These are phyloP conservation scores for Carassius auratus DNA, from an alignment of 2,113 vertebrate genomes.

Conservation along the genomic window DNA sequence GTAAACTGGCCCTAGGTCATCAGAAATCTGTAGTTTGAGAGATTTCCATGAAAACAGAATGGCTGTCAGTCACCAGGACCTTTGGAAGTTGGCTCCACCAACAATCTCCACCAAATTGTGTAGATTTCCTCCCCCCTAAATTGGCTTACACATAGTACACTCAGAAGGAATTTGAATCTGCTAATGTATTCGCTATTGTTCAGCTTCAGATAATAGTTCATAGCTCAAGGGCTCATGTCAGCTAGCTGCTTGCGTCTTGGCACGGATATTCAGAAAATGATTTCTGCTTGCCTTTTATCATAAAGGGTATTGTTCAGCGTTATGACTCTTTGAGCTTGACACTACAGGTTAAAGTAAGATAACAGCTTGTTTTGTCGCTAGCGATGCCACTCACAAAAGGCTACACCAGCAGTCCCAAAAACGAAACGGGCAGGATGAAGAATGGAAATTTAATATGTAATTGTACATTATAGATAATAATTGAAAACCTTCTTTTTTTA, in stretches of 20 bases:
- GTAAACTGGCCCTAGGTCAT: neutral
- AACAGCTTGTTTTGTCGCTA: slow-evolving; percentile 24
- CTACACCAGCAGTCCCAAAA: slow-evolving; percentile 45
- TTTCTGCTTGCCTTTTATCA: slow-evolving; percentile 55
- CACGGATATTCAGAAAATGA: slow-evolving; percentile 38
- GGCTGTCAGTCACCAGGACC: neutral
- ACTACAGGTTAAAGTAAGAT: slow-evolving; percentile 49
- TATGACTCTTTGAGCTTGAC: slow-evolving; percentile 31
- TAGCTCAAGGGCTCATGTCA: slow-evolving; percentile 32
- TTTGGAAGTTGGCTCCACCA: neutral
- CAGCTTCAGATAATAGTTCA: slow-evolving; percentile 55
- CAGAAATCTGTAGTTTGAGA: neutral
- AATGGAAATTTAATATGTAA: slow-evolving; percentile 53
- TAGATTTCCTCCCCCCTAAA: neutral
- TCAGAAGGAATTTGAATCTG: neutral
- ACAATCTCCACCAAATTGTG: neutral
- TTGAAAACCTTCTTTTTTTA: slow-evolving; percentile 42
- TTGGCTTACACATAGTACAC: neutral
- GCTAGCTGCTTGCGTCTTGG: neutral
- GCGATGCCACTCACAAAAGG: neutral
- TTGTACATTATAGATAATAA: slow-evolving; percentile 59
- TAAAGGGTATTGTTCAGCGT: slow-evolving; percentile 42
- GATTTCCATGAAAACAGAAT: neutral
- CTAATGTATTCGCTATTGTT: slow-evolving; percentile 44
- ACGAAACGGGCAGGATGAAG: slow-evolving; percentile 52